Percentiles rank a stretch among this genome's conserved stretches.
phyloP scores from a whole-genome alignment of 2,797 vertebrate species.

The Pangasius mekongensis region DNA sequence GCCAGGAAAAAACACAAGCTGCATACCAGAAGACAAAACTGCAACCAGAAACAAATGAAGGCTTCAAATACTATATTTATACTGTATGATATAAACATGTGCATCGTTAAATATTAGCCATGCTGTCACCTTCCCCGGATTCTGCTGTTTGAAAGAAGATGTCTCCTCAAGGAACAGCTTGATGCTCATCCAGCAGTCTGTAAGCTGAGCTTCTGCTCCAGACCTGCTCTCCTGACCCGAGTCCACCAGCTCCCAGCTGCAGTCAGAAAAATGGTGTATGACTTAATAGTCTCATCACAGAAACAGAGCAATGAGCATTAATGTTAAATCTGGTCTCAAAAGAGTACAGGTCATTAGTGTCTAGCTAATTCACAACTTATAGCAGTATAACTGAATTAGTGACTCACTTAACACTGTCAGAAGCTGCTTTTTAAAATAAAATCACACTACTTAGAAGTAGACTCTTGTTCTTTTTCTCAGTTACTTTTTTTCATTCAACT shows the following conservation, averaged over 20 bases:
- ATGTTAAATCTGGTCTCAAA: neutral
- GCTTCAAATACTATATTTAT: neutral
- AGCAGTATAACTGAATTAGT: neutral
- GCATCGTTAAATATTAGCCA: neutral
- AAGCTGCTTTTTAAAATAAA: neutral
- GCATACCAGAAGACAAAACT: conserved; percentile 98
- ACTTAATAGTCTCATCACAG: neutral
- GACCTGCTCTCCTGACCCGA: conserved; percentile 80
- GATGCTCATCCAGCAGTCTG: conserved; percentile 84
- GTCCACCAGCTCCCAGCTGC: conserved; percentile 87
- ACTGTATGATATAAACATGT: neutral
- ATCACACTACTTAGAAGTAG: neutral
- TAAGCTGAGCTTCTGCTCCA: conserved; percentile 81
- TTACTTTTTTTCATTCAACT: neutral
- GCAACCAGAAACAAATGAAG: conserved; percentile 48
- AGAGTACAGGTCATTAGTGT: neutral
- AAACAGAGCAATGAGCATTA: neutral
- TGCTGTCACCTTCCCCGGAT: conserved; percentile 92
- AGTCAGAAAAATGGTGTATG: conserved; percentile 27
- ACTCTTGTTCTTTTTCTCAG: neutral
- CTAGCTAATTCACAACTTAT: neutral
- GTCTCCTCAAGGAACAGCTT: conserved; percentile 91
- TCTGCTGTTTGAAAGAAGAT: conserved; percentile 93
- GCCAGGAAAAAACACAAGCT: conserved; percentile 96
- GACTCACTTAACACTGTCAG: neutral